Evolutionary conservation across 1,140 invertebrate species (phyloP).

Genomic region (Scaptomyza hsui): DNA sequence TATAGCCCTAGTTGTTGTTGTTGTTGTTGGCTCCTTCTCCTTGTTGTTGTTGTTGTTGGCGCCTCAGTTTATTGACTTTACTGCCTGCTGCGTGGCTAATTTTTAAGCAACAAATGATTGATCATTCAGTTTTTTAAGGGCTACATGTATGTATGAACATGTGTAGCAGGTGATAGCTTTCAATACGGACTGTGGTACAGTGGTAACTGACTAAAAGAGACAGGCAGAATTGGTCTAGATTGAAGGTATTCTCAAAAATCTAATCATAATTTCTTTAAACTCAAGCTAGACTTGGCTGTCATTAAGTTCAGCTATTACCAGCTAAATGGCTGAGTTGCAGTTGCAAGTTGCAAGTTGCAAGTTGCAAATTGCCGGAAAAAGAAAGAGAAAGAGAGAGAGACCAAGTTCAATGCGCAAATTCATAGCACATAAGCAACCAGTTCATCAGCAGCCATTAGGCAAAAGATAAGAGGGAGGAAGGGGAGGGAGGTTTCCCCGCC

Average conservation of each 20-base stretch:
- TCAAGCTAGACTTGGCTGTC: conserved; percentile 32
- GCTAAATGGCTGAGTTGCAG: conserved; percentile 49
- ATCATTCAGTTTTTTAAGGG: conserved; percentile 21
- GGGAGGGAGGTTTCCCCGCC: not conserved
- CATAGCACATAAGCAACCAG: conserved; percentile 48
- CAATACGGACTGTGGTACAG: not conserved
- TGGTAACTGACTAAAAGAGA: conserved; percentile 2
- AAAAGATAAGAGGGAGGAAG: conserved; percentile 1
- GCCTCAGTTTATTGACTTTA: conserved; percentile 50
- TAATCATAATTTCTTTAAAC: conserved; percentile 6
- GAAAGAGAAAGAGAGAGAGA: not conserved
- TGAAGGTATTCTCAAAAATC: conserved; percentile 1
- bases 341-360: conserved; percentile 25
- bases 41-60: conserved; percentile 9
- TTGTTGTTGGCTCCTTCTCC: not conserved
- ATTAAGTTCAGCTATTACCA: conserved; percentile 60
- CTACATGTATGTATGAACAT: not conserved
- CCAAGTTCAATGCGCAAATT: conserved; percentile 38
- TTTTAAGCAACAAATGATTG: conserved; percentile 36
- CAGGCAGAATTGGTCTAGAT: not conserved
- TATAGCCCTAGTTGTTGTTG: conserved; percentile 11
- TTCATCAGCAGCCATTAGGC: conserved; percentile 28
- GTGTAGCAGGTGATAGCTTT: conserved; percentile 35
- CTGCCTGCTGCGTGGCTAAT: conserved; percentile 48
- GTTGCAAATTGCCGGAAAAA: conserved; percentile 54